phyloP scores from a whole-genome alignment of 2,113 vertebrate genomes.

The Cisticola juncidis region DNA sequence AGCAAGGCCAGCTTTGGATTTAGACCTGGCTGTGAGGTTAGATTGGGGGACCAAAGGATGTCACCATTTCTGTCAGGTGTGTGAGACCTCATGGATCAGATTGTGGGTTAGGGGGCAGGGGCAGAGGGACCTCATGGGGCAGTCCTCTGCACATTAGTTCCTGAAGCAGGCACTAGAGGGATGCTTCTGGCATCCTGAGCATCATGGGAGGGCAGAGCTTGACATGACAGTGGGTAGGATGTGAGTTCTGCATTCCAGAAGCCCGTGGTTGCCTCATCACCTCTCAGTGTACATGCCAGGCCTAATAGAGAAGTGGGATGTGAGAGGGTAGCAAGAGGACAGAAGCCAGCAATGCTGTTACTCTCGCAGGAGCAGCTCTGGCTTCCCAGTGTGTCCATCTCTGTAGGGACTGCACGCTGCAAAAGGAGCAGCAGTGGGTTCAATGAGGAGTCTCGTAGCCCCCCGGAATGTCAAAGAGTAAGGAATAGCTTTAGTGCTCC shows the following conservation, averaged over 20 bases:
- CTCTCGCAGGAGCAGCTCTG: not conserved
- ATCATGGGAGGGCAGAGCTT: not conserved
- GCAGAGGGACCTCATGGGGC: accelerated
- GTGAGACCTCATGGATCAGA: not conserved
- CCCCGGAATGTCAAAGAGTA: not conserved
- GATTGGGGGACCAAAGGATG: not conserved
- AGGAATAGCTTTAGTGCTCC: not conserved
- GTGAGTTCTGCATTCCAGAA: not conserved
- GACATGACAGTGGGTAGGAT: not conserved
- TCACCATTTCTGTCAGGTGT: not conserved
- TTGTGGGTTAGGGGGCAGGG: not conserved
- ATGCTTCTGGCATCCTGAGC: not conserved
- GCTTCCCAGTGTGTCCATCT: accelerated
- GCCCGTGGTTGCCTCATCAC: not conserved
- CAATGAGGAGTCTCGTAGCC: not conserved
- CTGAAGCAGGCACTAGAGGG: not conserved
- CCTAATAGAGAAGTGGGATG: not conserved
- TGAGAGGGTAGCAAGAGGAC: not conserved
- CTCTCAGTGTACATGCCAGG: not conserved
- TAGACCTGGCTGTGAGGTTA: not conserved
- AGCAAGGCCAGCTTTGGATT: not conserved
- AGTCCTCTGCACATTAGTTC: not conserved
- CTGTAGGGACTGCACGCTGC: not conserved
- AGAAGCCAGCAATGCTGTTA: not conserved
- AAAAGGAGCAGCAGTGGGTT: not conserved